phyloP scores from a whole-genome alignment of 2,113 vertebrate species.

The Genyomyrus donnyi region DNA sequence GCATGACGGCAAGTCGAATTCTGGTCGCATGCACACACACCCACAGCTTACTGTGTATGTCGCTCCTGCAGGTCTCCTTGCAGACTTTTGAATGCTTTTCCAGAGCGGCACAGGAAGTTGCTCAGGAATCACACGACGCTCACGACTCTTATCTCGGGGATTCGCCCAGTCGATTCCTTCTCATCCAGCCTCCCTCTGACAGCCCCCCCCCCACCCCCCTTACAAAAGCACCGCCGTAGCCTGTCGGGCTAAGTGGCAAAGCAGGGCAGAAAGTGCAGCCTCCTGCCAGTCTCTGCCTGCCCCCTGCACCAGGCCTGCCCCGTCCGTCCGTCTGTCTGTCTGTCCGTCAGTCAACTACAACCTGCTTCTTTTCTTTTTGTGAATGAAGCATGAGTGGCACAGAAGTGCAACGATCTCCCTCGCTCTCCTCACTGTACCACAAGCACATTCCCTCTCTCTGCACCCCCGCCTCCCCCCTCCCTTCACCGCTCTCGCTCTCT shows the following conservation, averaged over 20 bases:
- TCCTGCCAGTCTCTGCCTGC: neutral
- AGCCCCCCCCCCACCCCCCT: constrained; percentile 27
- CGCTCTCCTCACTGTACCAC: constrained; percentile 43
- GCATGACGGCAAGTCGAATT: neutral
- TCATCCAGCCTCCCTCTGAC: neutral
- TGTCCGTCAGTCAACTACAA: constrained; percentile 1
- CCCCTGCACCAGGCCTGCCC: constrained; percentile 28
- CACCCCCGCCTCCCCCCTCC: neutral
- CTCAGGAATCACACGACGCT: constrained; percentile 10
- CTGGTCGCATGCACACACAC: constrained; percentile 18
- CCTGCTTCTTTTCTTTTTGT: constrained; percentile 53
- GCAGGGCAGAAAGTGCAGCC: neutral
- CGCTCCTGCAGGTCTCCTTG: constrained; percentile 35
- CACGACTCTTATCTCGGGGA: constrained; percentile 33
- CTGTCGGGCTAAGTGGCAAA: constrained; percentile 10
- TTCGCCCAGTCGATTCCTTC: constrained; percentile 32
- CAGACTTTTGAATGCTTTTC: constrained; percentile 37
- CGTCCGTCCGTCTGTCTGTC: constrained; percentile 11
- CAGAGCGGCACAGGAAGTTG: constrained; percentile 11
- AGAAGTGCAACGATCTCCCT: constrained; percentile 37
- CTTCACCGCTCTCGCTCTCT: constrained; percentile 19
- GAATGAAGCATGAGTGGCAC: constrained; percentile 55
- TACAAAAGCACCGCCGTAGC: constrained; percentile 8
- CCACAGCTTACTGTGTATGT: constrained; percentile 48
- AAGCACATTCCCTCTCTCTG: constrained; percentile 41